phyloP scores from a whole-genome alignment of 2,113 vertebrate species.

The Oreochromis aureus region DNA sequence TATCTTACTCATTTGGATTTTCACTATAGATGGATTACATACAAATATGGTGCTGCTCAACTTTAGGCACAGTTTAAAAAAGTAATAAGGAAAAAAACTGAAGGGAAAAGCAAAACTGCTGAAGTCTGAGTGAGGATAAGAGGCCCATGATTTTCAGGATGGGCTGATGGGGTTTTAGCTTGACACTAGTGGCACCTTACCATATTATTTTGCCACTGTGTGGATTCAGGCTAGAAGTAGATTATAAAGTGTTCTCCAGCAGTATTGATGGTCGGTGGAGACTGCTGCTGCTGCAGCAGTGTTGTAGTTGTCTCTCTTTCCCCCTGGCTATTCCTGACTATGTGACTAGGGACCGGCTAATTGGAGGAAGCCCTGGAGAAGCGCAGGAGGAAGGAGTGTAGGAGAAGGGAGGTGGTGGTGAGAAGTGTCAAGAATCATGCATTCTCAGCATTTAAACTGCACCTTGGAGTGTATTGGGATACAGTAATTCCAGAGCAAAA shows the following conservation, averaged over 20 bases:
- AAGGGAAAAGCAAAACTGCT: background rate
- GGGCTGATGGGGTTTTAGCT: constrained; percentile 16
- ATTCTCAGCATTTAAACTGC: constrained; percentile 11
- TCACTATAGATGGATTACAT: constrained; percentile 29
- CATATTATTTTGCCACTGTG: constrained; percentile 19
- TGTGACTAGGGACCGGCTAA: constrained; percentile 63
- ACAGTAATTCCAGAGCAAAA: background rate
- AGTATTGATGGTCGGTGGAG: constrained; percentile 41
- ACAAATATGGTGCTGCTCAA: background rate
- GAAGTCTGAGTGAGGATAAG: background rate
- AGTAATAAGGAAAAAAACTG: background rate
- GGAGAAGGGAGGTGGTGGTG: background rate
- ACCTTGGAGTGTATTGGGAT: background rate
- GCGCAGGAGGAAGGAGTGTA: constrained; percentile 1
- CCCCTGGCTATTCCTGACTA: constrained; percentile 60
- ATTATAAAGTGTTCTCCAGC: constrained; percentile 49
- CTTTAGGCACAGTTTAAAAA: background rate
- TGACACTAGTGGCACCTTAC: constrained; percentile 13
- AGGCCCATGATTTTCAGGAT: background rate
- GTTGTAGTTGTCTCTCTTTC: constrained; percentile 51
- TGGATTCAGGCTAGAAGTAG: constrained; percentile 16
- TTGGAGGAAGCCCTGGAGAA: constrained; percentile 71
- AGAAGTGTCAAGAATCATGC: constrained; percentile 18
- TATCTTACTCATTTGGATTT: constrained; percentile 33
- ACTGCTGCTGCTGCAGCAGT: constrained; percentile 41